A percentile compares a stretch with the other conserved stretches of the same genome.
Conservation (phyloP, 2,888 invertebrate genomes). For the Catocala nupta region DNA sequence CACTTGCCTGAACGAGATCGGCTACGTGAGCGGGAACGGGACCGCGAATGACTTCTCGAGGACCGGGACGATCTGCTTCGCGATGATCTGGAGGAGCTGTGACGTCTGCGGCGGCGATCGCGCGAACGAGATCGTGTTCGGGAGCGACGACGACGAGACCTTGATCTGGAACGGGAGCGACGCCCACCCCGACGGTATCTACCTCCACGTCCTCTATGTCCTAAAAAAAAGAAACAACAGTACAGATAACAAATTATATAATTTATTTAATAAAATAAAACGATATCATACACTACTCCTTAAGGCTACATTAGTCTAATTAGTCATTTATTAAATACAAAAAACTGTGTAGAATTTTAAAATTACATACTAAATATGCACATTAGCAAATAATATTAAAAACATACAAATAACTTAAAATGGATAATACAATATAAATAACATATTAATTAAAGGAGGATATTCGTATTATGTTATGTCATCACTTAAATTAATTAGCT, state of each 20-base stretch:
- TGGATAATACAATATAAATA: no score
- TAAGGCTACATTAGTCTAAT: no score
- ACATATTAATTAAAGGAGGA: no score
- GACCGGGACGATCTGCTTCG: slow-evolving; percentile 80
- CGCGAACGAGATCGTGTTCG: slow-evolving; percentile 70
- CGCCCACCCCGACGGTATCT: slow-evolving; percentile 74
- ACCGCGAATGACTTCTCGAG: slow-evolving; percentile 74
- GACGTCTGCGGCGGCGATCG: slow-evolving; percentile 79
- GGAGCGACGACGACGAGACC: slow-evolving; percentile 65
- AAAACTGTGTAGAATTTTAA: no score
- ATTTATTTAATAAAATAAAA: no score
- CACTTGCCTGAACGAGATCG: slow-evolving; percentile 87
- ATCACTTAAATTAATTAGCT: no score
- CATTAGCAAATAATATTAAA: no score
- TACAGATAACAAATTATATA: no score
- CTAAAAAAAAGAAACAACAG: slow-evolving; percentile 46
- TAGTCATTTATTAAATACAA: no score
- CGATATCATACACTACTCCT: not conserved
- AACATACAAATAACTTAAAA: no score
- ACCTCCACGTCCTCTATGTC: slow-evolving; percentile 80
- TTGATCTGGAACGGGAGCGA: slow-evolving; percentile 74
- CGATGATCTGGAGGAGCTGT: slow-evolving; percentile 80
- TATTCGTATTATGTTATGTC: no score
- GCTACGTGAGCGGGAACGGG: slow-evolving; percentile 80
- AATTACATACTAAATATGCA: no score